Evolutionary conservation across 1,140 invertebrate genomes (phyloP).

Genomic region (Scaptomyza pallida): DNA sequence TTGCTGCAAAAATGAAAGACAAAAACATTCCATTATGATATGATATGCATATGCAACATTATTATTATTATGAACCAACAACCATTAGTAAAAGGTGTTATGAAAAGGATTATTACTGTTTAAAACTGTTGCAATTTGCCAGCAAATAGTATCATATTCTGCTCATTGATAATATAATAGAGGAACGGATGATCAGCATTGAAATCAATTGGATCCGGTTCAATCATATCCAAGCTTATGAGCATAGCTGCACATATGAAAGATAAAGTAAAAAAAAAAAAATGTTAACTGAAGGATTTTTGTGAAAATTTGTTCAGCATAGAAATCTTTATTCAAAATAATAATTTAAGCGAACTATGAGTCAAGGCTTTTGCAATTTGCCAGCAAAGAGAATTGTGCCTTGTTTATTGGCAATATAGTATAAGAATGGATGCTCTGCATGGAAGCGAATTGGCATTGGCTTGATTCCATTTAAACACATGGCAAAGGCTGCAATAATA

Average conservation of each 20-base stretch:
- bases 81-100: too few relatives aligned
- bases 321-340: too few relatives aligned
- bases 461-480: slow-evolving; percentile 32
- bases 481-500: slow-evolving; percentile 35
- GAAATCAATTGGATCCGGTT: slow-evolving; percentile 30
- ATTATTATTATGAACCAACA: too few relatives aligned
- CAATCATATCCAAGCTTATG: slow-evolving; percentile 32
- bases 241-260: slow-evolving; percentile 34
- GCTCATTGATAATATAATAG: slow-evolving; percentile 40
- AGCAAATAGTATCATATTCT: slow-evolving; percentile 33
- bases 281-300: too few relatives aligned
- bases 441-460: slow-evolving; percentile 32
- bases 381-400: slow-evolving; percentile 35
- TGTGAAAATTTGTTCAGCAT: too few relatives aligned
- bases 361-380: too few relatives aligned
- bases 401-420: slow-evolving; percentile 40
- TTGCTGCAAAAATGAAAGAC: slow-evolving; percentile 32
- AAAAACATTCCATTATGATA: too few relatives aligned
- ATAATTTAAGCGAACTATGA: too few relatives aligned
- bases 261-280: too few relatives aligned
- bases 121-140: not conserved
- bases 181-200: slow-evolving; percentile 56
- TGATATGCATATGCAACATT: too few relatives aligned
- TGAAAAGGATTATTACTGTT: too few relatives aligned
- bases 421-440: slow-evolving; percentile 58